phyloP scores from a whole-genome alignment of 2,797 vertebrate species.

The Platalea minor region DNA sequence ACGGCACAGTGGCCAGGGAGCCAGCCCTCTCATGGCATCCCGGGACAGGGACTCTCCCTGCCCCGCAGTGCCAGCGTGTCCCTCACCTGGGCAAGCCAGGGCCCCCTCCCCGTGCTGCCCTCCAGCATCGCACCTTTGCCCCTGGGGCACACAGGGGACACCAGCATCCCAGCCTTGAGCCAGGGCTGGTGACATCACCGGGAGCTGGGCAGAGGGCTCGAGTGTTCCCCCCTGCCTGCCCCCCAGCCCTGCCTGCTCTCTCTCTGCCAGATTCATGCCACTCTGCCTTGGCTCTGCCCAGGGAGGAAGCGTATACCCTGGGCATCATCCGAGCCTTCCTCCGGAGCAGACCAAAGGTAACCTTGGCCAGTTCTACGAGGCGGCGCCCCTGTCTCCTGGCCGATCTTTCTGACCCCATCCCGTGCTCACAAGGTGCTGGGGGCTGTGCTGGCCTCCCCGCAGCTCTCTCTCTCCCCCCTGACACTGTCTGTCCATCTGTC shows the following conservation, averaged over 20 bases:
- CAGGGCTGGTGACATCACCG: too few species aligned
- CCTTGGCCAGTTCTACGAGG: fast-evolving
- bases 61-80: too few species aligned
- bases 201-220: too few species aligned
- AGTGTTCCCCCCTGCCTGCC: not conserved
- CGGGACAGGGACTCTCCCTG: too few species aligned
- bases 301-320: not conserved
- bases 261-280: fast-evolving
- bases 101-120: too few species aligned
- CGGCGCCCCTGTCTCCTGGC: fast-evolving
- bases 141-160: too few species aligned
- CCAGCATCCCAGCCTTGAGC: too few species aligned
- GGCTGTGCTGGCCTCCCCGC: not conserved
- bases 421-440: not conserved
- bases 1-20: too few species aligned
- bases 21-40: too few species aligned
- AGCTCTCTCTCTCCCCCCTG: not conserved
- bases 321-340: not conserved
- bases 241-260: not conserved
- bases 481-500: not conserved
- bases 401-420: not conserved
- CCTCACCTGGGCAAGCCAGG: too few species aligned
- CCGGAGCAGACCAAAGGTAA: not conserved
- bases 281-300: fast-evolving
- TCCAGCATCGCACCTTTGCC: too few species aligned